Base-by-base conservation (phyloP, 1,140 invertebrate species). In the Tenebrio molitor region DNA sequence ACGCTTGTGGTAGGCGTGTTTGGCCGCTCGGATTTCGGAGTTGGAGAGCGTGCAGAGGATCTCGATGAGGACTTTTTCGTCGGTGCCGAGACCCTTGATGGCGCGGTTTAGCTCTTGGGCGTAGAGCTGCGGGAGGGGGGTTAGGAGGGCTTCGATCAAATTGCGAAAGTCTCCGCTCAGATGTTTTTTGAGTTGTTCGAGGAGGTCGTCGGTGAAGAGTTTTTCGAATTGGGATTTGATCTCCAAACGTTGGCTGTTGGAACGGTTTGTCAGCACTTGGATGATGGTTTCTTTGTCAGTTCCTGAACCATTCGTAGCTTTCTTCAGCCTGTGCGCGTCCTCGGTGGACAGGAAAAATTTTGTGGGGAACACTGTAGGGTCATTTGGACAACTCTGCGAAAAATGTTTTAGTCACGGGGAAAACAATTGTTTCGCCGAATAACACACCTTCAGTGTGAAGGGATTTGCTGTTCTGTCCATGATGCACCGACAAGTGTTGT, bases 131-230 rank as follows among this genome's bases (percentile, higher is more conserved):
- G n/a, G n/a, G n/a, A n/a, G 95, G 96, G 95, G 93, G 68, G 91
- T 95, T 91, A 99, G 93, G 75, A 98, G 84, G 0, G 94, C 95
- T 17, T 97, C 84, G 2, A 98, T 82, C 0, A 96, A 83, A 75
- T 96, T 90, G 83, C 98, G 94, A 80, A 97, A 97, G 78, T 96
- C 94, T 17, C 96, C 96, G 78, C 90, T 91, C 2, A 95, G 87
- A 83, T 98, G 96, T 68, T 92, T 94, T 81, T 97, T 96, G 72
- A 99, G 85, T 75, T 98, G 94, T 72, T 92, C 92, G 29, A 96
- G 89, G 50, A 98, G 85, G 84, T 98, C 95, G 92, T 94, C 94
- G 83, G 94, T 94, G 84, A 91, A 96, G 68, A 93, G 85, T 33
- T 90, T 92, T 84, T 95, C 95, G 85, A 93, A 96, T 33, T 89